phyloP scores from a whole-genome alignment of 2,888 invertebrate genomes.

The Campoplex nolae region DNA sequence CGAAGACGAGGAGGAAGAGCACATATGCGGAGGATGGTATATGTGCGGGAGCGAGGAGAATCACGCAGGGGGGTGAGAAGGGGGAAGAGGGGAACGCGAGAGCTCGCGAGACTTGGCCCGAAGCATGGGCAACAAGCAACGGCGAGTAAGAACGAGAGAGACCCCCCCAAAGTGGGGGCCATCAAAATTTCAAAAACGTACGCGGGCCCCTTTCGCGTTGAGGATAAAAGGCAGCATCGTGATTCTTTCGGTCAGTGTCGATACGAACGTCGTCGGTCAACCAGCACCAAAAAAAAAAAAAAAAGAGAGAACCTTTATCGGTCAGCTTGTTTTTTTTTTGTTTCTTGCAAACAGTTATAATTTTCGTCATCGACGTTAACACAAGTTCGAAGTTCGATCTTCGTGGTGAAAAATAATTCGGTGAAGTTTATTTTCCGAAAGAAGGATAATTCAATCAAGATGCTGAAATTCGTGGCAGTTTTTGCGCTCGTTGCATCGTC shows the following conservation, averaged over 20 bases:
- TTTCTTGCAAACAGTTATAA: conserved; percentile 35
- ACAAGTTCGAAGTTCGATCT: conserved; percentile 65
- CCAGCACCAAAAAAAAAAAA: conserved; percentile 70
- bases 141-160: conserved; percentile 59
- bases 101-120: conserved; percentile 61
- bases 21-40: conserved; percentile 26
- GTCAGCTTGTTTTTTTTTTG: conserved; percentile 49
- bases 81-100: conserved; percentile 42
- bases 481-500: conserved; percentile 77
- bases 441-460: conserved; percentile 72
- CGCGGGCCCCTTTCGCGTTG: conserved; percentile 84
- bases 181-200: conserved; percentile 85
- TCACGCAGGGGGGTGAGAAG: conserved; percentile 29
- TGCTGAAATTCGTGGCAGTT: conserved; percentile 81
- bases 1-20: conserved; percentile 23
- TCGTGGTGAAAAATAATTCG: conserved; percentile 64
- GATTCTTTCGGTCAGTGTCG: conserved; percentile 84
- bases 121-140: conserved; percentile 48
- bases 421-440: conserved; percentile 61
- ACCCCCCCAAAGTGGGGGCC: conserved; percentile 81
- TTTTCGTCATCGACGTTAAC: conserved; percentile 52
- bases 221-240: conserved; percentile 85
- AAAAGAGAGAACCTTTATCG: conserved; percentile 49
- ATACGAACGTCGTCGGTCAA: conserved; percentile 83
- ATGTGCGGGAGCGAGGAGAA: conserved; percentile 48